Percentiles rank a stretch among this genome's conserved stretches.
phyloP scores from a whole-genome alignment of 2,888 invertebrate species.

The Drosophila colorata region DNA sequence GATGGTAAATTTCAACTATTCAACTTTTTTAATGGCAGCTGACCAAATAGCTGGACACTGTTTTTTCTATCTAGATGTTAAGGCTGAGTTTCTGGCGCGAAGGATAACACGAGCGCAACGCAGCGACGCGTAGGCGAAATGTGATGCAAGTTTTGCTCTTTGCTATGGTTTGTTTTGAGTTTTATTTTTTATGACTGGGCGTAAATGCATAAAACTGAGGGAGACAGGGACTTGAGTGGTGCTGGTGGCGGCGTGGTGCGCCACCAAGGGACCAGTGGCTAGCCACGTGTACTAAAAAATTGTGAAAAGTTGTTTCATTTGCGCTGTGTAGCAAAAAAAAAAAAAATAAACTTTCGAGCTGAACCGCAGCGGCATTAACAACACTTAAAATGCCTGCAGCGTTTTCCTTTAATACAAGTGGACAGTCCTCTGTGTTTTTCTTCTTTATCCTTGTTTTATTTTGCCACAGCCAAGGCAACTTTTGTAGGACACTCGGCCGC shows the following conservation, averaged over 20 bases:
- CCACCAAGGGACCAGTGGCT: slow-evolving; percentile 47
- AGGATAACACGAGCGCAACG: slow-evolving; percentile 46
- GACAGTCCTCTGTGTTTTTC: slow-evolving; percentile 61
- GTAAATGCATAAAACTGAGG: slow-evolving; percentile 73
- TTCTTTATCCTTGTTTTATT: slow-evolving; percentile 26
- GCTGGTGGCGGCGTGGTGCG: slow-evolving; percentile 7
- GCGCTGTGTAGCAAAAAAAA: slow-evolving; percentile 40
- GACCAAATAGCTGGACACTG: slow-evolving; percentile 25
- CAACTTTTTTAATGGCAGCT: slow-evolving; percentile 33
- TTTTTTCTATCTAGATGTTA: slow-evolving; percentile 20
- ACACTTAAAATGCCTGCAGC: slow-evolving; percentile 79
- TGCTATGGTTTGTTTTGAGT: slow-evolving; percentile 54
- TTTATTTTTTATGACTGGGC: slow-evolving; percentile 58
- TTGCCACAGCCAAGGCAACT: slow-evolving; percentile 36
- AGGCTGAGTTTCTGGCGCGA: slow-evolving; percentile 30
- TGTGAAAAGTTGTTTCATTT: slow-evolving; percentile 76
- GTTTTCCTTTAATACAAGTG: slow-evolving; percentile 77
- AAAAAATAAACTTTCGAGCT: slow-evolving; percentile 62
- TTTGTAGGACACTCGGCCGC: slow-evolving; percentile 50
- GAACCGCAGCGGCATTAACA: slow-evolving; percentile 74
- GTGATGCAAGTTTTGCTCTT: slow-evolving; percentile 61
- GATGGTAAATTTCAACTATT: slow-evolving; percentile 5
- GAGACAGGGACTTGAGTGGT: slow-evolving; percentile 16
- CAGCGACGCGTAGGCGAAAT: slow-evolving; percentile 62
- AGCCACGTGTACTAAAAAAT: slow-evolving; percentile 63